These are phyloP conservation scores for Callipepla squamata DNA, from an alignment of 2,113 vertebrate species.

Conservation along the genomic window DNA sequence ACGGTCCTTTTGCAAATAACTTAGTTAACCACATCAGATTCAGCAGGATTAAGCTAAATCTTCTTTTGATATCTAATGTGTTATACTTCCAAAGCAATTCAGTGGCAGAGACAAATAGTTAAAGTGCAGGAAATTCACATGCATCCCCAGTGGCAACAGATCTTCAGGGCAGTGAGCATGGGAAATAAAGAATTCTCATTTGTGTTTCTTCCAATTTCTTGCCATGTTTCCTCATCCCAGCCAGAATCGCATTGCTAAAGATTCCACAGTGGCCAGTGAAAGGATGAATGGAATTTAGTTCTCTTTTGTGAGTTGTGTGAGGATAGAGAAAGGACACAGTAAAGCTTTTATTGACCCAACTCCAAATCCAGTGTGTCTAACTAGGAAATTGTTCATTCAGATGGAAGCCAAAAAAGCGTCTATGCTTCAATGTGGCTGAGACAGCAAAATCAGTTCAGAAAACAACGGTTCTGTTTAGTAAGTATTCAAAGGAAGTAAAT, in stretches of 20 bases:
- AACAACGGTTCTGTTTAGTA: constrained; percentile 75
- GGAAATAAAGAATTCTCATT: constrained; percentile 77
- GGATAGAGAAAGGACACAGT: constrained; percentile 80
- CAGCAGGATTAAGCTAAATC: constrained; percentile 59
- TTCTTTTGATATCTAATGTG: constrained; percentile 58
- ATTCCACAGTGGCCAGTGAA: constrained; percentile 80
- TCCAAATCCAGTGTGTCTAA: constrained; percentile 84
- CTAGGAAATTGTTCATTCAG: constrained; percentile 83
- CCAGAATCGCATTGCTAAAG: constrained; percentile 76
- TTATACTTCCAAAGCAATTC: constrained; percentile 53
- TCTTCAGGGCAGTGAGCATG: constrained; percentile 60
- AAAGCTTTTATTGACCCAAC: constrained; percentile 84
- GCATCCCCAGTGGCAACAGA: constrained; percentile 61
- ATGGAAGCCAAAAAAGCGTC: constrained; percentile 81
- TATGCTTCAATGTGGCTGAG: constrained; percentile 75
- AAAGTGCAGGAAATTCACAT: constrained; percentile 73
- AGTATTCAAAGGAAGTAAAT: constrained; percentile 59
- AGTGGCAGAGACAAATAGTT: constrained; percentile 50
- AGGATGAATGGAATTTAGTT: constrained; percentile 82
- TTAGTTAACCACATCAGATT: constrained; percentile 62
- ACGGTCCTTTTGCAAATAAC: constrained; percentile 40
- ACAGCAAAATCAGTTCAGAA: constrained; percentile 82
- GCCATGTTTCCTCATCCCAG: constrained; percentile 76
- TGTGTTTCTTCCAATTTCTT: constrained; percentile 77
- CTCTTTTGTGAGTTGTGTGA: constrained; percentile 80